Evolutionary conservation across 2,113 vertebrate species (phyloP).

Genomic region (Monopterus albus): DNA sequence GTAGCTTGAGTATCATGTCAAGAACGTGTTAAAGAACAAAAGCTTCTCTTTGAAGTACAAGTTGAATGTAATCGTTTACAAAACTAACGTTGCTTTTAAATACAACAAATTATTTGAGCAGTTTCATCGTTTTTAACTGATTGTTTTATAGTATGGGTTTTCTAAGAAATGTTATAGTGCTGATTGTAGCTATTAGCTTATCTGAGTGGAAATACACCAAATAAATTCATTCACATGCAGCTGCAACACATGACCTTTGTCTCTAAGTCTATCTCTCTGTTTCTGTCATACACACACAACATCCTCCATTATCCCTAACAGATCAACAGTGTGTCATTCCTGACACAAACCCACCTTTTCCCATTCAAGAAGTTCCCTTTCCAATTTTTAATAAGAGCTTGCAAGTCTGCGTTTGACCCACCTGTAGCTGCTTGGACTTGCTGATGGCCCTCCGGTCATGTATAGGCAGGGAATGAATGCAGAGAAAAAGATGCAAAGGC

Average conservation of each 20-base stretch:
- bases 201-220: not conserved
- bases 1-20: not conserved
- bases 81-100: too few relatives aligned
- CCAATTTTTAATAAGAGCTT: too few relatives aligned
- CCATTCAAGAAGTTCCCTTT: too few relatives aligned
- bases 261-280: too few relatives aligned
- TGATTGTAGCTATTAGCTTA: not conserved
- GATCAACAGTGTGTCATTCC: not conserved
- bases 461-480: constrained; percentile 28
- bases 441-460: constrained; percentile 9
- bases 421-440: constrained; percentile 39
- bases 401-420: constrained; percentile 28
- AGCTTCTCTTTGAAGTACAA: too few relatives aligned
- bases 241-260: not conserved
- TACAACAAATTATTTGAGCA: too few relatives aligned
- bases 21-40: not conserved
- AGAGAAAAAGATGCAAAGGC: constrained; percentile 49
- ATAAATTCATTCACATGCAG: not conserved
- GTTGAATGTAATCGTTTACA: too few relatives aligned
- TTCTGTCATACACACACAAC: not conserved
- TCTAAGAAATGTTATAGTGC: not conserved
- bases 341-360: too few relatives aligned
- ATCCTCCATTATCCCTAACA: not conserved
- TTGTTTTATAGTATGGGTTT: not conserved
- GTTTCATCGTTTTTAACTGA: not conserved